A percentile compares a stretch with the other conserved stretches of the same genome.
phyloP scores from a whole-genome alignment of 2,888 invertebrate genomes.

The Onchidella celtica region DNA sequence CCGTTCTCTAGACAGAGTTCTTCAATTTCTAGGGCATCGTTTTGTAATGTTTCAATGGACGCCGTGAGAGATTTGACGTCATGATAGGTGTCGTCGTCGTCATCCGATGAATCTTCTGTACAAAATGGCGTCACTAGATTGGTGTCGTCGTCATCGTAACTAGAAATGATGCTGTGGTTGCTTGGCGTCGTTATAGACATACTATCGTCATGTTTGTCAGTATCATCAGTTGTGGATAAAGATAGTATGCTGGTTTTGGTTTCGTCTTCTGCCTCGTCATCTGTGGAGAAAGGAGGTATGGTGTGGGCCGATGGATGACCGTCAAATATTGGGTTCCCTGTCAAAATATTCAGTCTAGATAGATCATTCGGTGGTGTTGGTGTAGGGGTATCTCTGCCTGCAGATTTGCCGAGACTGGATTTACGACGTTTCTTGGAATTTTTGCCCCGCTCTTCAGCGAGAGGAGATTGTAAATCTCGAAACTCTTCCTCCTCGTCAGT shows the following conservation, averaged over 20 bases:
- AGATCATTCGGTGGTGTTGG: neutral
- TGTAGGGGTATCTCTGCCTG: neutral
- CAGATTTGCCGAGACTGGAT: neutral
- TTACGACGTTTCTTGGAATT: slow-evolving; percentile 11
- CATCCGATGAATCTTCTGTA: slow-evolving; percentile 30
- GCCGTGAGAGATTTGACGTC: neutral
- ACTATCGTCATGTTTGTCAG: neutral
- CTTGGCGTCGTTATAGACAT: neutral
- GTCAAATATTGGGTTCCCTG: neutral
- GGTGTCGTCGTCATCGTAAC: slow-evolving; percentile 17
- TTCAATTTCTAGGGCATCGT: neutral
- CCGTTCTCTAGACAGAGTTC: too few species aligned
- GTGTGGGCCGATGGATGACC: slow-evolving; percentile 32
- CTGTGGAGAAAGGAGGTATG: slow-evolving; percentile 26
- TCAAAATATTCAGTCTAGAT: neutral
- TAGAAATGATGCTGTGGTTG: neutral
- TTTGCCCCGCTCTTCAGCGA: slow-evolving; percentile 19
- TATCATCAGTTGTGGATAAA: neutral
- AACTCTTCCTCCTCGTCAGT: slow-evolving; percentile 39
- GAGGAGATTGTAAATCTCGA: slow-evolving; percentile 28
- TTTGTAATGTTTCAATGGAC: slow-evolving; percentile 22
- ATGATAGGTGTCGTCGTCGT: slow-evolving; percentile 22
- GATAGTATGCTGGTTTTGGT: neutral
- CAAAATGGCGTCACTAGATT: slow-evolving; percentile 37
- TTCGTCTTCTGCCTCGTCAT: slow-evolving; percentile 13